A percentile compares a stretch with the other conserved stretches of the same genome.
Evolutionary conservation across 2,113 vertebrate genomes (phyloP).

Genomic region (Gasterosteus nipponicus): DNA sequence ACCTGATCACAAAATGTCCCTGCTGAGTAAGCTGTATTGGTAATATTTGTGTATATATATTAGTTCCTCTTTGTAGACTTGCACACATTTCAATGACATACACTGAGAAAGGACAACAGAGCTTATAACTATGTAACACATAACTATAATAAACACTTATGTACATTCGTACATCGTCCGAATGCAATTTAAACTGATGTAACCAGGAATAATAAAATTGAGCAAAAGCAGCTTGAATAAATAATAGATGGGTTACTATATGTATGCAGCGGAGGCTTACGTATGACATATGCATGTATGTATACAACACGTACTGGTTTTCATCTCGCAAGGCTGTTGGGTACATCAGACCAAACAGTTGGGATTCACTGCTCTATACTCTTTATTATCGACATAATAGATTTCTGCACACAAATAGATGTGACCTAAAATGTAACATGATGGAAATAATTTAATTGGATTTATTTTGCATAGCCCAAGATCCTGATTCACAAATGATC

Average conservation of each 20-base stretch:
- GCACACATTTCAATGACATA: background rate
- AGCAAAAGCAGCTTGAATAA: background rate
- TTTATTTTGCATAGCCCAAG: background rate
- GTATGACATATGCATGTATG: too few species aligned
- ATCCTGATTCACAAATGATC: background rate
- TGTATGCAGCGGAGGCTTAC: background rate
- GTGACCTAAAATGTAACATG: constrained; percentile 4
- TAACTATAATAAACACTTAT: background rate
- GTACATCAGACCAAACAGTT: background rate
- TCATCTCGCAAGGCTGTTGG: background rate
- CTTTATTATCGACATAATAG: background rate
- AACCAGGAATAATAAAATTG: background rate
- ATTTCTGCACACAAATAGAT: constrained; percentile 7
- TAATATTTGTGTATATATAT: background rate
- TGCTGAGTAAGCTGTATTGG: constrained; percentile 16
- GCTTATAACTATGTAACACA: background rate
- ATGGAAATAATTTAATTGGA: background rate
- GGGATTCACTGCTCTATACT: background rate
- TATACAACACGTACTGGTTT: background rate
- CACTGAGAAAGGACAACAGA: background rate
- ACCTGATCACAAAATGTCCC: constrained; percentile 9
- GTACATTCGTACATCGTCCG: background rate
- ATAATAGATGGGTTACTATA: background rate
- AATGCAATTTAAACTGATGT: background rate
- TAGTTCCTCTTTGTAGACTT: background rate